Evolutionary conservation across 1,140 invertebrate genomes (phyloP).

Genomic region (Bombyx mandarina): DNA sequence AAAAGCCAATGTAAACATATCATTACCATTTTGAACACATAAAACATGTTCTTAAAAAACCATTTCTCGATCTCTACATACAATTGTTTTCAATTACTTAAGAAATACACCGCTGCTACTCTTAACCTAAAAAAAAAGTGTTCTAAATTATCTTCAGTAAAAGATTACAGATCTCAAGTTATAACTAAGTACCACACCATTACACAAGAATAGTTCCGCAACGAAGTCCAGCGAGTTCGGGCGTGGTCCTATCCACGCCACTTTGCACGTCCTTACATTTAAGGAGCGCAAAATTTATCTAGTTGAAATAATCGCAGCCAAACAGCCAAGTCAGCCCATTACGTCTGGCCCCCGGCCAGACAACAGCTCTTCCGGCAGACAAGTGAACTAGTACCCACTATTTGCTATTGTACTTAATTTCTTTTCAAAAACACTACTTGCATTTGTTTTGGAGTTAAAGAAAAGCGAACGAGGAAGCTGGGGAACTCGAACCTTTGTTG

Average conservation of each 20-base stretch:
- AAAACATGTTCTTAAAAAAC: too few species aligned
- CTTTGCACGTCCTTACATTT: constrained; percentile 33
- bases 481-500: neutral
- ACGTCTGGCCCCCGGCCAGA: constrained; percentile 26
- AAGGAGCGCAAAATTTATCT: constrained; percentile 38
- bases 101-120: too few species aligned
- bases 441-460: neutral
- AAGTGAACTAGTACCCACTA: constrained; percentile 16
- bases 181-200: neutral
- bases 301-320: constrained; percentile 32
- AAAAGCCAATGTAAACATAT: too few species aligned
- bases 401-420: constrained; percentile 17
- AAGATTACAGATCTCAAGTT: too few species aligned
- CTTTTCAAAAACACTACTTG: constrained; percentile 10
- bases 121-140: too few species aligned
- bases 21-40: too few species aligned
- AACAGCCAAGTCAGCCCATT: constrained; percentile 23
- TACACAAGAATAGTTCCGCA: constrained; percentile 1
- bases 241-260: constrained; percentile 5
- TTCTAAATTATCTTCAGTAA: too few species aligned
- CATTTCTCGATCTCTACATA: too few species aligned
- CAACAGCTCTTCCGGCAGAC: constrained; percentile 16
- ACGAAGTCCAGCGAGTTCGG: constrained; percentile 3
- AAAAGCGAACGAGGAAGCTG: neutral
- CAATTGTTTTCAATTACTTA: too few species aligned